Evolutionary conservation across 1,140 invertebrate species (phyloP).

Genomic region (Eumeta japonica): DNA sequence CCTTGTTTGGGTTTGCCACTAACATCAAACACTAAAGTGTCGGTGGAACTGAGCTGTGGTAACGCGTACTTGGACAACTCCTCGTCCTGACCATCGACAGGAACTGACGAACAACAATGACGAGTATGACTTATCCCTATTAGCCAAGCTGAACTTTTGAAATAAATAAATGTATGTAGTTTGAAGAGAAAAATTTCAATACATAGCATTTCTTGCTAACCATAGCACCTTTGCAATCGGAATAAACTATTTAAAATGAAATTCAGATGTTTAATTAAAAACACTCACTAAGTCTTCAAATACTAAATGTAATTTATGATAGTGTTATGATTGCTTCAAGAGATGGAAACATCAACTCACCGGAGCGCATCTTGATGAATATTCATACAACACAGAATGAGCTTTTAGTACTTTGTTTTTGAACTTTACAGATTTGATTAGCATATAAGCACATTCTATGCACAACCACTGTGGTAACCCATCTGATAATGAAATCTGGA

Average conservation of each 20-base stretch:
- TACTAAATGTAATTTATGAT: too few species aligned
- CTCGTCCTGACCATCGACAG: conserved; percentile 29
- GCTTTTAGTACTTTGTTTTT: conserved; percentile 30
- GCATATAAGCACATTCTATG: conserved; percentile 24
- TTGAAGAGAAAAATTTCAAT: conserved; percentile 2
- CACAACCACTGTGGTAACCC: conserved; percentile 38
- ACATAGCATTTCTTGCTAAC: too few species aligned
- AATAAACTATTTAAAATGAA: too few species aligned
- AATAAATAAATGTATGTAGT: conserved; percentile 30
- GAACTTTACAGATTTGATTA: conserved; percentile 26
- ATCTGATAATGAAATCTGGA: conserved; percentile 30
- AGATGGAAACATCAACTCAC: conserved; percentile 16
- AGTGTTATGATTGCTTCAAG: not conserved
- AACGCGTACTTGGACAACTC: conserved; percentile 26
- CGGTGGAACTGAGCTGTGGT: conserved; percentile 15
- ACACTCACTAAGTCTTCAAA: too few species aligned
- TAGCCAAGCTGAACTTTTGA: not conserved
- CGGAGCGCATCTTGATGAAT: conserved; percentile 33
- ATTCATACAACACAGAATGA: conserved; percentile 28
- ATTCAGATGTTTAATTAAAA: too few species aligned
- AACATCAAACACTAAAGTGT: conserved; percentile 15
- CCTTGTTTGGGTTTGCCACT: conserved; percentile 17
- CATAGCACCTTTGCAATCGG: too few species aligned
- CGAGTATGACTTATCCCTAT: not conserved
- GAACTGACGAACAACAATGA: conserved; percentile 3